Evolutionary conservation across 1,140 invertebrate species (phyloP).

Genomic region (Drosophila yakuba): DNA sequence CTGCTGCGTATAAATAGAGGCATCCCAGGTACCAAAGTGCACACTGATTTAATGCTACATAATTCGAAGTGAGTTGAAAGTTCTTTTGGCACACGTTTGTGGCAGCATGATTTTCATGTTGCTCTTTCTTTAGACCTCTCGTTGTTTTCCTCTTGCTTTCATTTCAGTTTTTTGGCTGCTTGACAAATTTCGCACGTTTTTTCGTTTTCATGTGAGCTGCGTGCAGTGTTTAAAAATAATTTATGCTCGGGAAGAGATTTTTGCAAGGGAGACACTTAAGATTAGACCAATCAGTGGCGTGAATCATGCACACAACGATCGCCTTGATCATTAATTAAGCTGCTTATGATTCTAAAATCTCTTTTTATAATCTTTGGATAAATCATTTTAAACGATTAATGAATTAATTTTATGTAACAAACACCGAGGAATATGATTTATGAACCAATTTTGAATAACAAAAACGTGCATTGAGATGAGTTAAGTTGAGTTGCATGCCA

Average conservation of each 20-base stretch:
- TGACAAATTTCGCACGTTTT: conserved; percentile 55
- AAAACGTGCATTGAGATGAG: conserved; percentile 27
- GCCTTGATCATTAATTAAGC: neutral
- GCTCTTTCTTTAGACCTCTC: conserved; percentile 11
- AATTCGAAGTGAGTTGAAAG: conserved; percentile 53
- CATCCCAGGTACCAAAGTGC: conserved; percentile 42
- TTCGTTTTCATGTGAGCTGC: conserved; percentile 11
- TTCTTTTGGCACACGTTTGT: conserved; percentile 45
- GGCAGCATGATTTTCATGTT: conserved; percentile 43
- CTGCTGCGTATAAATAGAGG: conserved; percentile 61
- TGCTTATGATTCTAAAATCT: neutral
- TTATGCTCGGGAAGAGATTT: conserved; percentile 14
- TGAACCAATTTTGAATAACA: neutral
- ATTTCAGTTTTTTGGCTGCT: conserved; percentile 37
- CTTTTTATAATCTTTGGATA: neutral
- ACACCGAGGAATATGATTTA: no score
- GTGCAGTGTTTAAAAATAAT: conserved; percentile 53
- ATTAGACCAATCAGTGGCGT: conserved; percentile 8
- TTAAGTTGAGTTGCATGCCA: conserved; percentile 5
- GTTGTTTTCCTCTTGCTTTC: conserved; percentile 17
- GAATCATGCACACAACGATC: conserved; percentile 24
- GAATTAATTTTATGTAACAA: no score
- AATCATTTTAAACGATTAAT: neutral
- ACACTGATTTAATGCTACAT: conserved; percentile 49
- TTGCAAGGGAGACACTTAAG: conserved; percentile 1